phyloP scores from a whole-genome alignment of 2,113 vertebrate species.

The Herpetotheres cachinnans region DNA sequence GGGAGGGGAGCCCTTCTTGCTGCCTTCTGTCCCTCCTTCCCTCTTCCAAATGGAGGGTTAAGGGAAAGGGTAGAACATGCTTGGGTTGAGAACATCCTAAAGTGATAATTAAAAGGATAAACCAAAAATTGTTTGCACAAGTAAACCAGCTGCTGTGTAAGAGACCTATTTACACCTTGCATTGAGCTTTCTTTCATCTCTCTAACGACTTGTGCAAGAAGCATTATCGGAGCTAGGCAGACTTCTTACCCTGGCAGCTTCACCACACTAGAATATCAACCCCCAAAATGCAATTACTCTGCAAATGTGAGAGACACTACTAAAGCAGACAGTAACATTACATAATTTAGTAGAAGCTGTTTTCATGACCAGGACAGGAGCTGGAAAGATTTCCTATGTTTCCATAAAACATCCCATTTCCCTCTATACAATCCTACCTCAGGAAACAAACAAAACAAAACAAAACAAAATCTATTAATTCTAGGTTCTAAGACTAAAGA shows the following conservation, averaged over 20 bases:
- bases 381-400: constrained; percentile 34
- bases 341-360: neutral
- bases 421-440: constrained; percentile 43
- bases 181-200: neutral
- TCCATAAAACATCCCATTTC: constrained; percentile 46
- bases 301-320: neutral
- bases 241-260: neutral
- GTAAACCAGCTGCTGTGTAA: neutral
- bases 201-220: neutral
- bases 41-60: neutral
- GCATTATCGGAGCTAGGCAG: neutral
- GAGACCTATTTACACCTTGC: neutral
- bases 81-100: neutral
- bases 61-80: neutral
- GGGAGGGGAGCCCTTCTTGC: neutral
- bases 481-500: constrained; percentile 15
- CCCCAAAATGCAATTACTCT: neutral
- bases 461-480: constrained; percentile 38
- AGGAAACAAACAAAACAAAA: constrained; percentile 50
- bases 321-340: neutral
- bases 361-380: neutral
- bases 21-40: neutral
- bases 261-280: neutral
- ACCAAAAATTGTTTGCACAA: neutral
- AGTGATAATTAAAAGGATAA: neutral